Percentiles rank a stretch among this genome's conserved stretches.
phyloP scores from a whole-genome alignment of 1,140 invertebrate genomes.

The Aphis craccivora region DNA sequence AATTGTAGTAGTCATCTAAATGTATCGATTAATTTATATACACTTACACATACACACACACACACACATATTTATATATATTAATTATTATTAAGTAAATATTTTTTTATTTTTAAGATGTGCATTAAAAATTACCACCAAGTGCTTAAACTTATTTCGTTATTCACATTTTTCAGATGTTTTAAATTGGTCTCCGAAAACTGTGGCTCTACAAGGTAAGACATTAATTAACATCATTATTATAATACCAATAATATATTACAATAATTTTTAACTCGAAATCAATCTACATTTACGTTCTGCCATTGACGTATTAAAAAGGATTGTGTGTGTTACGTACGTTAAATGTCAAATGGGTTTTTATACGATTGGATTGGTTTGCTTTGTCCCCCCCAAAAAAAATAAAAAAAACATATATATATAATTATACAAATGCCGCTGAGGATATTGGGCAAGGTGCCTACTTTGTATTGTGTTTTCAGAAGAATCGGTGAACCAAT shows the following conservation, averaged over 20 bases:
- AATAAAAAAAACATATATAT: neutral
- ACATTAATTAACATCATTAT: neutral
- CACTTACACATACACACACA: too few relatives aligned
- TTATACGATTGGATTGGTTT: neutral
- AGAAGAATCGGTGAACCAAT: constrained; percentile 2
- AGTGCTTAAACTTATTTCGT: neutral
- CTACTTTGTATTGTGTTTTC: neutral
- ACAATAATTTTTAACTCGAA: neutral
- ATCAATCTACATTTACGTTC: neutral
- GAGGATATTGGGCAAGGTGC: neutral
- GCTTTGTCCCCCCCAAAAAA: neutral
- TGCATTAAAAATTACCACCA: too few relatives aligned
- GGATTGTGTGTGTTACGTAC: neutral
- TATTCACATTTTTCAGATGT: constrained; percentile 4
- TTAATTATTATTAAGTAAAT: too few relatives aligned
- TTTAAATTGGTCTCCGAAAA: constrained; percentile 28
- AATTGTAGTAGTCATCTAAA: neutral
- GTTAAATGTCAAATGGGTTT: neutral
- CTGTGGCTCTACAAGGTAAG: constrained; percentile 43
- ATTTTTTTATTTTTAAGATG: too few relatives aligned
- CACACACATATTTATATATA: too few relatives aligned
- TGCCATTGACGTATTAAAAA: neutral
- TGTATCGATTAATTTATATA: neutral
- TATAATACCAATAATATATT: neutral
- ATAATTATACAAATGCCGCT: neutral